Evolutionary conservation across 2,888 invertebrate genomes (phyloP), one percentile per base, ranked within the genome.

Genomic region (Clitarchus hookeri): DNA sequence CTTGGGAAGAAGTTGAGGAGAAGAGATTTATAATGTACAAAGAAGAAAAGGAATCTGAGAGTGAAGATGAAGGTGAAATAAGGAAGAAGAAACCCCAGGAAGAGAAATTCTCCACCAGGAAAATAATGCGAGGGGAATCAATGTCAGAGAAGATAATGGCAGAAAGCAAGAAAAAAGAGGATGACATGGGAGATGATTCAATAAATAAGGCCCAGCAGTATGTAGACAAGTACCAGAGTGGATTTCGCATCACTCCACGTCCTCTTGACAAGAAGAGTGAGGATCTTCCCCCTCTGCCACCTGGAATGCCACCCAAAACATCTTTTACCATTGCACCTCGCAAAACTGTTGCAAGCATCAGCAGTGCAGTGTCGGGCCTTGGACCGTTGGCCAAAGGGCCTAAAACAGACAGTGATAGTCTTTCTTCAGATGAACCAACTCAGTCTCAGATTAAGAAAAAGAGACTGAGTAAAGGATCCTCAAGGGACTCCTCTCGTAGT

Each of bases 401-500:
- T 85, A 92, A 92, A 84, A 92, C 91, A 0, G 91, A 92, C 36
- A 91, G 91, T 86, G 91, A 91, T 26, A 89, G 89, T 0, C 91
- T 91, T 93, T 27, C 91, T 93, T 9, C 90, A 90, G 26, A 90
- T 89, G 65, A 83, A 78, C 36, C 53, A 54, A 48, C 84, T 36
- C 84, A 84, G 80, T 16, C 80, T 16, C 85, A 78, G 77, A n/a
- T n/a, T 8, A 82, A 82, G 82, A 82, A 82, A n/a, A 48, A 83
- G 44, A 91, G 92, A 16, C n/a, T 77, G 16, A 54, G 82, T 23
- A 80, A 65, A 36, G 65, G 78, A 13, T 87, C 87, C n/a, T 95
- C 95, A 0, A 54, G 85, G 12, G 94, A 95, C 89, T 94, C 95
- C 88, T 95, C 95, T 90, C 93, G 95, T 0, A 94, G 95, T 3